Evolutionary conservation across 2,888 invertebrate genomes (phyloP), one percentile per base, ranked within the genome.

Genomic region (Platycheirus rosarum): DNA sequence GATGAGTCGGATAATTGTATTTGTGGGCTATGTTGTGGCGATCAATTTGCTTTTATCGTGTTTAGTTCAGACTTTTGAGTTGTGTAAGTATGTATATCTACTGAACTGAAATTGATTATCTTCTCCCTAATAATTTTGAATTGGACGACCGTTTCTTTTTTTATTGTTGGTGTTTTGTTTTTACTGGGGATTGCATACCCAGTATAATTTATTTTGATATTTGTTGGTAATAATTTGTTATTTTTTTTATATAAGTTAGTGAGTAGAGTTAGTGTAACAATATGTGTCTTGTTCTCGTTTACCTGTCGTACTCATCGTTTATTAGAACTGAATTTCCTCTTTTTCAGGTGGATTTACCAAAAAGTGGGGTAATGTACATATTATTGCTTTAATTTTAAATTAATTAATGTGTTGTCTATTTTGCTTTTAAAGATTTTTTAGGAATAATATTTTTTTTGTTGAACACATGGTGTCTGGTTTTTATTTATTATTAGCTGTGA

Each of bases 321-420:
- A 48, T 44, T 49, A 42, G 53, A 82, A 68, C 37, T 73, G 42
- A 68, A 73, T 44, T 57, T 63, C 26, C 66, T 65, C 44, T 57
- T 26, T 82, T 82, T 68, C 82, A 82, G 77, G 82, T 82, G 82
- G 77, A 82, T 82, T 77, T 63, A 66, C 73, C 16, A 82, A 82
- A 63, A 42, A 82, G 40, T 73, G 55, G 77, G 82, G 82, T 82
- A 82, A 71, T 7, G 74, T 79, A n/a, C n/a, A n/a, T n/a, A n/a
- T n/a, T n/a, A 79, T 55, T 20, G 11, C 14, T 46, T 26, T 13
- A n/a, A 2, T 18, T 16, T 29, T 26, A 26, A 16, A 7, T 53
- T 20, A 7, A 7, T 4, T 49, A 20, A 26, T 26, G 8, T 32
- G 5, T 32, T 32, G 29, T 32, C 29, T 32, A 8, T 11, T 11